Percentiles rank a stretch among this genome's conserved stretches.
These are phyloP conservation scores for Gambusia holbrooki DNA, from an alignment of 2,113 vertebrate genomes.

Conservation along the genomic window DNA sequence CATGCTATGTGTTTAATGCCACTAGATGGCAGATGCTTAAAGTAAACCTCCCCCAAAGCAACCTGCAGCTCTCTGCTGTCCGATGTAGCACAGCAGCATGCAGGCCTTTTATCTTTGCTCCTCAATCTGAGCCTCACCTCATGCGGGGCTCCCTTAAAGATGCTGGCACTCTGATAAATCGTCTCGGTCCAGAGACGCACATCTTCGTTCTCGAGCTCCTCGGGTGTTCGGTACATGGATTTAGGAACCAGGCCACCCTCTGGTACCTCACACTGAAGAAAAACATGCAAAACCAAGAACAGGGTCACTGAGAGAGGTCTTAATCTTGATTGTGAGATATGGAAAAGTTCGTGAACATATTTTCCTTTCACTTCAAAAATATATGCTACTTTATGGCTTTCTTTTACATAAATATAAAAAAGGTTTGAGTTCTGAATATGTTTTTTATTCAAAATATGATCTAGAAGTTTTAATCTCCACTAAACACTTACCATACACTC, in stretches of 20 bases:
- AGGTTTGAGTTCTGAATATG: background rate
- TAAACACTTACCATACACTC: conserved; percentile 90
- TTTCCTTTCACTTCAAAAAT: background rate
- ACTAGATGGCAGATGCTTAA: conserved; percentile 58
- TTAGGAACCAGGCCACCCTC: conserved; percentile 97
- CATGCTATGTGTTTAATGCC: conserved; percentile 15
- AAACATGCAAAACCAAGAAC: background rate
- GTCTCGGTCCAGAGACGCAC: conserved; percentile 94
- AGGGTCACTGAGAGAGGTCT: conserved; percentile 25
- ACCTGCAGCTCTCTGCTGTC: background rate
- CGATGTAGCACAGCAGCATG: conserved; percentile 3
- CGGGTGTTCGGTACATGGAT: conserved; percentile 92
- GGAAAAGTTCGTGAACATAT: background rate
- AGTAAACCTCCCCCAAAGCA: background rate
- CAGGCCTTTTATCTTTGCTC: background rate
- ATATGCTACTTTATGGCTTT: too few species aligned
- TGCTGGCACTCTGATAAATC: conserved; percentile 95
- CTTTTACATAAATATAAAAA: background rate
- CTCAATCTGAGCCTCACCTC: conserved; percentile 83
- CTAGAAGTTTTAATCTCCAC: background rate
- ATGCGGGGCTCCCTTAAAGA: conserved; percentile 85
- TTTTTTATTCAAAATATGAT: background rate
- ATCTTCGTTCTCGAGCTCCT: conserved; percentile 94
- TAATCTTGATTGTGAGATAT: background rate
- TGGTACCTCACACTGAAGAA: conserved; percentile 90